Conservation (phyloP, 2,113 vertebrate genomes). For the Alosa alosa region DNA sequence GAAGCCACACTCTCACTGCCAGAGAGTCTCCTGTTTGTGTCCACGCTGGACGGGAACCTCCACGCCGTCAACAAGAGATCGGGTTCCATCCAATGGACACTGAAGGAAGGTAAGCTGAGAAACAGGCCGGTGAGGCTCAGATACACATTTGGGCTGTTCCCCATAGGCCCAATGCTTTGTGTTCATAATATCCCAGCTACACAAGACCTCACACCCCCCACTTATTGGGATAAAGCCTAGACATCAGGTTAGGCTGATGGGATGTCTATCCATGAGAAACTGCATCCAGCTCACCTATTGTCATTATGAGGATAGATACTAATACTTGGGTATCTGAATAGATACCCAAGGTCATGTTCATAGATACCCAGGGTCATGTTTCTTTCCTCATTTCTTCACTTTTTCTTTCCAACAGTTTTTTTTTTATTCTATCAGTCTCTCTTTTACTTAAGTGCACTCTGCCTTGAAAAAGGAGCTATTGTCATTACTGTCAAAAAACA, state of each 20-base stretch:
- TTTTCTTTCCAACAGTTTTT: no score
- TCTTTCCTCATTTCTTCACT: background rate
- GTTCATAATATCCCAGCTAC: conserved; percentile 36
- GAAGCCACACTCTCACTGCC: conserved; percentile 84
- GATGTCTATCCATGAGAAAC: conserved; percentile 9
- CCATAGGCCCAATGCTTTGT: background rate
- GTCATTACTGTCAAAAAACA: background rate
- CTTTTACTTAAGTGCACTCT: no score
- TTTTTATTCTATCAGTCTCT: background rate
- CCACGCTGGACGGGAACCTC: conserved; percentile 92
- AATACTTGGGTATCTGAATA: no score
- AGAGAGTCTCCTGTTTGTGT: conserved; percentile 93
- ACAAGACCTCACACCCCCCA: conserved; percentile 9
- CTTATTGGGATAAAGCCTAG: background rate
- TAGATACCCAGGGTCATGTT: background rate
- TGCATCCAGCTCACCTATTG: background rate
- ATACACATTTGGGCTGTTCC: background rate
- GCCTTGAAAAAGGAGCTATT: no score
- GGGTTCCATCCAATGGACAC: conserved; percentile 94
- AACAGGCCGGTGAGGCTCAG: background rate
- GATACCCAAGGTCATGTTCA: background rate
- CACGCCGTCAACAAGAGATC: conserved; percentile 96
- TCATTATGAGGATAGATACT: background rate
- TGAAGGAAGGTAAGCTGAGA: conserved; percentile 89
- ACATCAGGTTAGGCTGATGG: background rate